Percentiles rank a stretch among this genome's conserved stretches.
Conservation (phyloP, 1,140 invertebrate genomes). For the Lepidurus arcticus region DNA sequence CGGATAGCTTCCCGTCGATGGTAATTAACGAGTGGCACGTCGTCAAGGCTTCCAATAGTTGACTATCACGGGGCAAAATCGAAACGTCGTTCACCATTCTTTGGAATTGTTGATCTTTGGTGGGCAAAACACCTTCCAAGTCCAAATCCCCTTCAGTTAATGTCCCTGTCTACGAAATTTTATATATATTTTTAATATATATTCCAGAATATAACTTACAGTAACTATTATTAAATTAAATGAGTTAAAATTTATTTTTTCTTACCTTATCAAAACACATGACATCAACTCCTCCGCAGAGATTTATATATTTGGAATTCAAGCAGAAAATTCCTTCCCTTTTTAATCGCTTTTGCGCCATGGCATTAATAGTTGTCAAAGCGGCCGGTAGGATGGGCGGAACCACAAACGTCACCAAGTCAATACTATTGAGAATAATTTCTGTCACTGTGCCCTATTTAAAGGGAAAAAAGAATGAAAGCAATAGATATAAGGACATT, state of each 20-base stretch:
- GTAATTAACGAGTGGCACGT: constrained; percentile 42
- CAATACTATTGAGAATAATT: constrained; percentile 43
- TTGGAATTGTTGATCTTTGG: constrained; percentile 31
- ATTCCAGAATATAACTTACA: neutral
- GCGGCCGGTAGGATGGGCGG: constrained; percentile 48
- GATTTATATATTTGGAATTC: constrained; percentile 50
- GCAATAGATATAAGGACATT: constrained; percentile 1
- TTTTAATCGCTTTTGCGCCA: constrained; percentile 51
- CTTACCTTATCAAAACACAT: constrained; percentile 55
- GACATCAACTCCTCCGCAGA: constrained; percentile 50
- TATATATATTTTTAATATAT: constrained; percentile 20
- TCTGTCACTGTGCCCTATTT: constrained; percentile 40
- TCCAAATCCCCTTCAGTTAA: constrained; percentile 44
- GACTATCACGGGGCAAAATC: constrained; percentile 31
- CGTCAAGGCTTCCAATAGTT: constrained; percentile 38
- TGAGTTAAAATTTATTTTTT: neutral
- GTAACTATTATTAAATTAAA: neutral
- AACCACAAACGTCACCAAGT: constrained; percentile 45
- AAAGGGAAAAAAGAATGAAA: neutral
- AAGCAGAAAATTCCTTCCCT: constrained; percentile 50
- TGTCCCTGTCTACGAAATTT: constrained; percentile 42
- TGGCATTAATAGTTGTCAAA: constrained; percentile 52
- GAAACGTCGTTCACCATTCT: constrained; percentile 34
- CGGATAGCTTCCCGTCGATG: constrained; percentile 40
- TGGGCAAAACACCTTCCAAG: constrained; percentile 40